Conservation (phyloP, 2,797 vertebrate genomes). For the Labeo calbasu region DNA sequence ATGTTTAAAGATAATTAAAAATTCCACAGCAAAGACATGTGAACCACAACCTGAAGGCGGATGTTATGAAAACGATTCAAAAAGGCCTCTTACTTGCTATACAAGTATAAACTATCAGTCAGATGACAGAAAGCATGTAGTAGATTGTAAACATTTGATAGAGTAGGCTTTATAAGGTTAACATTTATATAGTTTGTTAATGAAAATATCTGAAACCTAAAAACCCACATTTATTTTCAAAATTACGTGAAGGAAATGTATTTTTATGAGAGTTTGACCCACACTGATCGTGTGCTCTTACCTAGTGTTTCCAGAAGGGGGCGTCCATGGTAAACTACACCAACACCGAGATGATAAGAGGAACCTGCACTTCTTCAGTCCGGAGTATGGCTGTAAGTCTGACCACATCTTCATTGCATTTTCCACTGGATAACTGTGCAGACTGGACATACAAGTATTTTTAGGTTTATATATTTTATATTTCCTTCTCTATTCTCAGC, state of each 20-base stretch:
- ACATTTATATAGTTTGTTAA: neutral
- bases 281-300: neutral
- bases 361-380: constrained; percentile 96
- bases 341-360: constrained; percentile 93
- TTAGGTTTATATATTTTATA: neutral
- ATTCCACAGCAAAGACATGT: neutral
- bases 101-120: neutral
- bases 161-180: neutral
- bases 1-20: neutral
- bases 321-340: constrained; percentile 95
- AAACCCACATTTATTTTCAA: neutral
- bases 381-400: constrained; percentile 84
- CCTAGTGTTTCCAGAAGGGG: constrained; percentile 90
- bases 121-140: neutral
- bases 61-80: neutral
- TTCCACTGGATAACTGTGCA: neutral
- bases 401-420: neutral
- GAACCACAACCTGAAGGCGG: neutral
- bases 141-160: neutral
- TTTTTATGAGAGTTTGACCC: neutral
- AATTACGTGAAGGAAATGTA: neutral
- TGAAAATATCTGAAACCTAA: neutral
- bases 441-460: neutral
- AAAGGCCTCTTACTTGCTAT: neutral
- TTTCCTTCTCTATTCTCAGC: constrained; percentile 64